Conservation (phyloP, 2,888 invertebrate genomes). For the Apodemia hepburni region DNA sequence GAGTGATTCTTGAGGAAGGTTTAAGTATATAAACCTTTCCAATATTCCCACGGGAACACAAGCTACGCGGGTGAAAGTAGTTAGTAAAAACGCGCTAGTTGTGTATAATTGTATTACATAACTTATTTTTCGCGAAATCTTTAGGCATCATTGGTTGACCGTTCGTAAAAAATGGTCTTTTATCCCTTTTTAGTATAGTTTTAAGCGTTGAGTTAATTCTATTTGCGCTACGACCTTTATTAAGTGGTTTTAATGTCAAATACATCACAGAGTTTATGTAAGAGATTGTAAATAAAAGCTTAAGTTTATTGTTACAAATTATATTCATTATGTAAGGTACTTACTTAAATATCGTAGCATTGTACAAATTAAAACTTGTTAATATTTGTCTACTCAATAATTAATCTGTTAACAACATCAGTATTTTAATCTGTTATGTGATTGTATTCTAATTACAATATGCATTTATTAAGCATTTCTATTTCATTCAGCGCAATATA, state of each 20-base stretch:
- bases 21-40: no score
- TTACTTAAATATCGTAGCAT: background rate
- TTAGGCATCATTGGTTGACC: no score
- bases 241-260: background rate
- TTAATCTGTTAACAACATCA: slow-evolving; percentile 17
- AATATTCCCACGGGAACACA: no score
- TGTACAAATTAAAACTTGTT: slow-evolving; percentile 12
- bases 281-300: background rate
- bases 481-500: background rate
- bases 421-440: slow-evolving; percentile 21
- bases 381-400: background rate
- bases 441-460: slow-evolving; percentile 9
- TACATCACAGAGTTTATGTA: background rate
- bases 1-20: no score
- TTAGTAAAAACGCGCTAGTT: no score
- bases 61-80: no score
- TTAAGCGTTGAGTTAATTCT: no score
- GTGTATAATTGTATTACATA: no score
- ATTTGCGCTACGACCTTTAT: background rate
- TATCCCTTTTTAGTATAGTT: no score
- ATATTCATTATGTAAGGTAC: slow-evolving; percentile 13
- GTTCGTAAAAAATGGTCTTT: no score
- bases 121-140: no score
- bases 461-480: slow-evolving; percentile 23
- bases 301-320: slow-evolving; percentile 3